Evolutionary conservation across 2,888 invertebrate genomes (phyloP).

Genomic region (Rhabditoides inermis): DNA sequence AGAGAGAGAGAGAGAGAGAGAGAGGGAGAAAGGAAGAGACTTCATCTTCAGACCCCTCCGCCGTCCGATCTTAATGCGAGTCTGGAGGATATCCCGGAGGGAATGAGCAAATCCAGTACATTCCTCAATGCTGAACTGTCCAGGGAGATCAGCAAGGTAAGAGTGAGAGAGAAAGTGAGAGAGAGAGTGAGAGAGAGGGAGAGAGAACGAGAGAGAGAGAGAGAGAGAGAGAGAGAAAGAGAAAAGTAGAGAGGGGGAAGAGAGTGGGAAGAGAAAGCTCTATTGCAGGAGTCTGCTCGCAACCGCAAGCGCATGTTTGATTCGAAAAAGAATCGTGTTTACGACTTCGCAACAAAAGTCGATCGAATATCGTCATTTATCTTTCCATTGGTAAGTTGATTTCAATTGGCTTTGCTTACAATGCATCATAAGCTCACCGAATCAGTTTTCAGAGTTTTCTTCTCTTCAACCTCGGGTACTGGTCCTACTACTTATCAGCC

Average conservation of each 20-base stretch:
- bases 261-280: neutral
- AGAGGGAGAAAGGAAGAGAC: slow-evolving; percentile 2
- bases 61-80: no score
- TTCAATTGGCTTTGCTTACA: neutral
- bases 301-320: slow-evolving; percentile 16
- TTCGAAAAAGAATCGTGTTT: slow-evolving; percentile 15
- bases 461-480: slow-evolving; percentile 43
- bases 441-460: slow-evolving; percentile 27
- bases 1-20: neutral
- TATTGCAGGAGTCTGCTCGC: slow-evolving; percentile 17
- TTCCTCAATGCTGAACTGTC: no score
- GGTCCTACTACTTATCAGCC: slow-evolving; percentile 27
- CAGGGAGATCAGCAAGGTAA: no score
- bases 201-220: neutral
- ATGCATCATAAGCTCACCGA: neutral
- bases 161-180: no score
- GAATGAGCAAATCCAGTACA: no score
- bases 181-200: neutral
- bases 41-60: slow-evolving; percentile 6
- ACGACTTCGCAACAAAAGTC: slow-evolving; percentile 27
- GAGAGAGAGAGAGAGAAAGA: neutral
- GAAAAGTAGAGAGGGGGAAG: neutral
- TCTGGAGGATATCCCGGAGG: no score
- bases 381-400: slow-evolving; percentile 33
- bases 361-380: slow-evolving; percentile 36